A percentile compares a stretch with the other conserved stretches of the same genome.
Conservation (phyloP, 2,113 vertebrate genomes). For the Corynorhinus townsendii region DNA sequence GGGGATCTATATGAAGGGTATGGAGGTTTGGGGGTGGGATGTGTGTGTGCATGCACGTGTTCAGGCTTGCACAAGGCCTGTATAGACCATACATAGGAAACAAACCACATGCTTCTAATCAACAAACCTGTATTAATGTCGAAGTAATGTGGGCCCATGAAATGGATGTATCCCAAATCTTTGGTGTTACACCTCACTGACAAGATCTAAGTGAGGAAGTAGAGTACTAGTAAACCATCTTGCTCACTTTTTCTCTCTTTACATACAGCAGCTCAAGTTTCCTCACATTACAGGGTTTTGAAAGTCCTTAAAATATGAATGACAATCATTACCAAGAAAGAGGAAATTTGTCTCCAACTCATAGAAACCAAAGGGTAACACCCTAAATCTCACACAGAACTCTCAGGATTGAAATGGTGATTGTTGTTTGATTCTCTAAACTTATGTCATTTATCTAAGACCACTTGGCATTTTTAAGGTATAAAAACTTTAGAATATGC, state of each 20-base stretch:
- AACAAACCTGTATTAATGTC: background rate
- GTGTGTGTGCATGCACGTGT: background rate
- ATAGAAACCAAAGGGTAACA: background rate
- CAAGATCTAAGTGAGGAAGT: background rate
- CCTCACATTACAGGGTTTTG: background rate
- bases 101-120: background rate
- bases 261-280: background rate
- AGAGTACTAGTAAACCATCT: background rate
- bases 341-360: background rate
- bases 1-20: rapidly evolving
- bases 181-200: background rate
- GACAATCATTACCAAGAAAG: background rate
- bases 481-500: background rate
- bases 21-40: too few relatives aligned
- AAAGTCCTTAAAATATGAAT: background rate
- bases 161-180: background rate
- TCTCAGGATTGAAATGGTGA: background rate
- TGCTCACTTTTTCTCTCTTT: background rate
- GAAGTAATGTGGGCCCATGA: background rate
- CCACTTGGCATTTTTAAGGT: background rate
- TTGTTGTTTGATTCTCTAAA: background rate
- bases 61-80: background rate
- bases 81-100: background rate
- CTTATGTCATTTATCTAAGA: background rate
- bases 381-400: background rate